These are phyloP conservation scores for Autographa pulchrina DNA, from an alignment of 2,888 invertebrate genomes.

Conservation along the genomic window DNA sequence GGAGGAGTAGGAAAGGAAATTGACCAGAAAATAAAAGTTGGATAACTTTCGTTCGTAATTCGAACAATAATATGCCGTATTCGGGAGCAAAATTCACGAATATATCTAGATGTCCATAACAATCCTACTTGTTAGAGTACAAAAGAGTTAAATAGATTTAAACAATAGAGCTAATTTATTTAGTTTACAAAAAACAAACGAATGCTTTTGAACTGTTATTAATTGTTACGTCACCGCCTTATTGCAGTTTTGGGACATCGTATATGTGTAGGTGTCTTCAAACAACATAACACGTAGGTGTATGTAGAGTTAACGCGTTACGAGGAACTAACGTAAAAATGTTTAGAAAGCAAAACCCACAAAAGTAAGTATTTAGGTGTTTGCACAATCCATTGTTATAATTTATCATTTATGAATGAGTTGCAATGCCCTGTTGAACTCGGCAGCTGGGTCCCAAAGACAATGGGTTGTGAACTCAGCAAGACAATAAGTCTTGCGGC, in stretches of 20 bases:
- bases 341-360: conserved; percentile 22
- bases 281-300: background rate
- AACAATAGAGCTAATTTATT: background rate
- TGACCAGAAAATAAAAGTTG: conserved; percentile 22
- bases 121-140: no score
- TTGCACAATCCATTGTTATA: conserved; percentile 58
- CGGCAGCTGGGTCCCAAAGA: conserved; percentile 47
- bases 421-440: conserved; percentile 54
- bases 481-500: conserved; percentile 68
- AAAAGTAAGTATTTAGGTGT: conserved; percentile 33
- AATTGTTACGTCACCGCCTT: background rate
- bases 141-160: no score
- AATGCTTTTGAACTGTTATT: background rate
- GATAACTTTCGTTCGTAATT: conserved; percentile 16
- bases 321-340: conserved; percentile 4
- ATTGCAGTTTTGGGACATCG: background rate
- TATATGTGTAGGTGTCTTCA: background rate
- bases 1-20: background rate
- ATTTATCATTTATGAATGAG: conserved; percentile 52
- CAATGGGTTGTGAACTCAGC: conserved; percentile 55
- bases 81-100: background rate
- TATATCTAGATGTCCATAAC: no score
- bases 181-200: background rate
- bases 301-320: background rate
- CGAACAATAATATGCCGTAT: background rate